These are phyloP conservation scores for Chaetophractus vellerosus DNA, from an alignment of 2,797 vertebrate species.

Conservation along the genomic window DNA sequence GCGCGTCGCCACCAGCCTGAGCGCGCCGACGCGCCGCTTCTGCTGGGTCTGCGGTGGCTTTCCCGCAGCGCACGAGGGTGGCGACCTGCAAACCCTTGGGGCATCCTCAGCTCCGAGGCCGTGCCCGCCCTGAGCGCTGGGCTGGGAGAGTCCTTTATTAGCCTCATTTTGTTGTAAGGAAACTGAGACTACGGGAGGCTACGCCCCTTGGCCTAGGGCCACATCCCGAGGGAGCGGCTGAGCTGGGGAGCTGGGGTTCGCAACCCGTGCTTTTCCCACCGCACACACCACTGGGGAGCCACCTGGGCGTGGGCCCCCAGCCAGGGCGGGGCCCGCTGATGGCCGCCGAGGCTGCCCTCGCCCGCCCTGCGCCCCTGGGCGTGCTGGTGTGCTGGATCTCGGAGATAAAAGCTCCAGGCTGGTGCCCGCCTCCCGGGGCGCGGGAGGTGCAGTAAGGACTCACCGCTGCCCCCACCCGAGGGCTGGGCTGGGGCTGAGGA, in stretches of 20 bases:
- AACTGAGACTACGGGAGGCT: neutral
- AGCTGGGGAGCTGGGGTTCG: neutral
- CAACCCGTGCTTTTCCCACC: neutral
- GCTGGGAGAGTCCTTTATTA: neutral
- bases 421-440: neutral
- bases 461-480: neutral
- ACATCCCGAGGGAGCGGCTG: neutral
- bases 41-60: neutral
- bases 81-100: rapidly evolving
- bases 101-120: neutral
- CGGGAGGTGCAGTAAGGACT: no score
- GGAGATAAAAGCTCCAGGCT: neutral
- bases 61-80: neutral
- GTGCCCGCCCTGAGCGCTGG: neutral
- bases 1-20: no score
- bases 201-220: neutral
- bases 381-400: neutral
- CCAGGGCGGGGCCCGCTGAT: neutral
- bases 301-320: neutral
- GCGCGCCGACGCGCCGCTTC: neutral
- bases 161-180: neutral
- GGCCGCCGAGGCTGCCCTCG: neutral
- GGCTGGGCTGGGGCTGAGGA: neutral
- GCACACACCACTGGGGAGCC: neutral
- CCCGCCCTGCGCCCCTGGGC: rapidly evolving